These are phyloP conservation scores for Turnix velox DNA, from an alignment of 2,113 vertebrate species.

Conservation along the genomic window DNA sequence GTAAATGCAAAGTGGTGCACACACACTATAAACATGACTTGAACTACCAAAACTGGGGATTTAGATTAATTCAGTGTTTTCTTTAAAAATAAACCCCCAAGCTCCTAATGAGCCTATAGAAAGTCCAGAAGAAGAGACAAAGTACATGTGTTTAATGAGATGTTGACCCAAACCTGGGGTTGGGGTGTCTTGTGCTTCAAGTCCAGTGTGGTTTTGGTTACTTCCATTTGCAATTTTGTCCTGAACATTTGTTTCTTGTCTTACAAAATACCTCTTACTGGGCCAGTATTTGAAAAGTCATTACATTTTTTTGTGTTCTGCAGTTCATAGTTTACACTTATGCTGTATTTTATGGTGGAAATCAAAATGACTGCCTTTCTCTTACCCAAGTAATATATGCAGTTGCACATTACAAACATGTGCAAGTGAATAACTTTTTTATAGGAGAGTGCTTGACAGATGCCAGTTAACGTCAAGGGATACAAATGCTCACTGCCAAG, in stretches of 20 bases:
- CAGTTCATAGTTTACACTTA: conserved; percentile 37
- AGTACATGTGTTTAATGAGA: conserved; percentile 10
- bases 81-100: background rate
- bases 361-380: conserved; percentile 37
- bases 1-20: conserved; percentile 66
- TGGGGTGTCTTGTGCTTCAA: background rate
- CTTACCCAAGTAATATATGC: conserved; percentile 5
- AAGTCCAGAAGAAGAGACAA: conserved; percentile 8
- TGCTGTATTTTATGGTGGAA: conserved; percentile 1
- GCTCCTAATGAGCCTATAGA: conserved; percentile 19
- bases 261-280: conserved; percentile 8
- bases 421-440: conserved; percentile 24
- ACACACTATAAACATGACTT: conserved; percentile 53
- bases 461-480: conserved; percentile 39
- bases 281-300: conserved; percentile 6
- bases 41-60: conserved; percentile 54
- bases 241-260: conserved; percentile 19
- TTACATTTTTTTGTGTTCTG: conserved; percentile 46
- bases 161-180: background rate
- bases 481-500: conserved; percentile 23
- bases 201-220: background rate
- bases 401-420: background rate
- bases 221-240: background rate
- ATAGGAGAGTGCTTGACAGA: conserved; percentile 17
- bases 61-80: conserved; percentile 57